Evolutionary conservation across 2,797 vertebrate genomes (phyloP).

Genomic region (Onychomys arenicola): DNA sequence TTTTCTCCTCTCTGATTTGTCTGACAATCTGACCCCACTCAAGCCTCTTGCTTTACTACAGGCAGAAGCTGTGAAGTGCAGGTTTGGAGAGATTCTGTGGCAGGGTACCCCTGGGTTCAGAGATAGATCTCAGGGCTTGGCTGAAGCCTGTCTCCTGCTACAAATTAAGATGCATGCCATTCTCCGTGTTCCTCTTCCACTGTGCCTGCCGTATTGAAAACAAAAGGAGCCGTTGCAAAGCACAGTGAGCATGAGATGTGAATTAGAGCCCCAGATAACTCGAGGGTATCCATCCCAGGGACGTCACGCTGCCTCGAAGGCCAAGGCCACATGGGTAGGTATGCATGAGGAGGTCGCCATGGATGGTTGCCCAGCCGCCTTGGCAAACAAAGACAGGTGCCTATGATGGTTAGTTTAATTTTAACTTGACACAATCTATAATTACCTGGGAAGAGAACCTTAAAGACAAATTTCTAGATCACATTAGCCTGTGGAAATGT

Average conservation of each 20-base stretch:
- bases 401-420: not conserved
- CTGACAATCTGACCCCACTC: not conserved
- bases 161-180: not conserved
- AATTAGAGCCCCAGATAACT: not conserved
- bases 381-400: not conserved
- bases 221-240: slow-evolving; percentile 39
- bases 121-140: not conserved
- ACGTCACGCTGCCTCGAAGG: not conserved
- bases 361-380: not conserved
- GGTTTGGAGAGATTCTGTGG: no score
- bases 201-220: not conserved
- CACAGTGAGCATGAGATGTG: not conserved
- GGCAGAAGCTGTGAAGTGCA: fast-evolving
- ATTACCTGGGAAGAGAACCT: not conserved
- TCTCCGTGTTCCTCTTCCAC: not conserved
- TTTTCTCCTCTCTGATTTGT: not conserved
- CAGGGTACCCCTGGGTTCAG: not conserved
- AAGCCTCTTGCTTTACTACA: no score
- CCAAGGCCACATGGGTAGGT: not conserved
- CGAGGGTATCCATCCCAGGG: not conserved
- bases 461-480: not conserved
- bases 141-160: not conserved
- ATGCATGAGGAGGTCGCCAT: not conserved
- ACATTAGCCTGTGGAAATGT: not conserved
- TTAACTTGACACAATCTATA: not conserved